Percentiles rank a stretch among this genome's conserved stretches.
These are phyloP conservation scores for Mionectes olivaceus DNA, from an alignment of 2,797 vertebrate genomes.

Conservation along the genomic window DNA sequence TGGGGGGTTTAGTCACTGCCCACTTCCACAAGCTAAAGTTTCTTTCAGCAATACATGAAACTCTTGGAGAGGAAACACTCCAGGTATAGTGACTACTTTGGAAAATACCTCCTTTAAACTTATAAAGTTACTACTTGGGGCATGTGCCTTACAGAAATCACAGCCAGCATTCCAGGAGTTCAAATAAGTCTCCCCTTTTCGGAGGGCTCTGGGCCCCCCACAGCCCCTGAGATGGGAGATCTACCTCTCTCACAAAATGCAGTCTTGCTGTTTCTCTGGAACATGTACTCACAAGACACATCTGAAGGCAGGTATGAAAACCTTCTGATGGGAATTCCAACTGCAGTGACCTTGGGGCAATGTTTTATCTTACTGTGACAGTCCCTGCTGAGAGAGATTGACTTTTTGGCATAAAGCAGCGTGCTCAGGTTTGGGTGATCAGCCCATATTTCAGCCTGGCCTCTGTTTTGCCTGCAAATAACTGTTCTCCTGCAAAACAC, in stretches of 20 bases:
- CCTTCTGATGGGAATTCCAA: conserved; percentile 70
- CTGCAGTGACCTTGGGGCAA: conserved; percentile 71
- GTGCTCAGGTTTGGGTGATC: conserved; percentile 18
- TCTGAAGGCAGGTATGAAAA: conserved; percentile 71
- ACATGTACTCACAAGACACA: conserved; percentile 75
- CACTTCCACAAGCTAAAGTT: not conserved
- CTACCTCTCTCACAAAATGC: not conserved
- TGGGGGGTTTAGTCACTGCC: not conserved
- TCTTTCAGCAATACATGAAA: not conserved
- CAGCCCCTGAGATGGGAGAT: not conserved
- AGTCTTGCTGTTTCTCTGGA: conserved; percentile 31
- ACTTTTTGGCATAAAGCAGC: conserved; percentile 57
- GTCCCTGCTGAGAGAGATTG: conserved; percentile 63
- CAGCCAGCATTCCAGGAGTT: not conserved
- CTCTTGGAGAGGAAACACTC: not conserved
- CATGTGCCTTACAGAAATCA: fast-evolving
- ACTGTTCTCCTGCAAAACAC: not conserved
- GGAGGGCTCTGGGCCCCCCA: not conserved
- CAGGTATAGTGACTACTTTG: not conserved
- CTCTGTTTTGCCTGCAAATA: conserved; percentile 30
- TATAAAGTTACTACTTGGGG: not conserved
- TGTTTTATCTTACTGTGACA: conserved; percentile 72
- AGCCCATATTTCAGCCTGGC: conserved; percentile 19
- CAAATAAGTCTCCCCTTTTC: not conserved
- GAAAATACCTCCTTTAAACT: not conserved